These are phyloP conservation scores for Limnephilus marmoratus DNA, from an alignment of 2,888 invertebrate genomes.

Conservation along the genomic window DNA sequence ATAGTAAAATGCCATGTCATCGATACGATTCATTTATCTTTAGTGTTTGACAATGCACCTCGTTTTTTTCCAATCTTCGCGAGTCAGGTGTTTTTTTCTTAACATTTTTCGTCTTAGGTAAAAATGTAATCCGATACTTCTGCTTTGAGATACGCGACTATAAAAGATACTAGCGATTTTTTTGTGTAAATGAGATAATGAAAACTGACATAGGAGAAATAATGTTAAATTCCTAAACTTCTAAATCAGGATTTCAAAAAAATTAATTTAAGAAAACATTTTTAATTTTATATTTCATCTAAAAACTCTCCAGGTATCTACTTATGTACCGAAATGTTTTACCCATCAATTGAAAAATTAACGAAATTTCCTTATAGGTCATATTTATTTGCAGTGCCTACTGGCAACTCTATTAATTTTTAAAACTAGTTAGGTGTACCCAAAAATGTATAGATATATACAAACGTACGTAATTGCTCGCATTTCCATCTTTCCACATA, in stretches of 20 bases:
- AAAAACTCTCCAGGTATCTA: too few relatives aligned
- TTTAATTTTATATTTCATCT: too few relatives aligned
- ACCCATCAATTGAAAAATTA: too few relatives aligned
- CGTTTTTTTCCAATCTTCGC: background rate
- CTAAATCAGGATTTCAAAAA: background rate
- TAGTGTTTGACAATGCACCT: slow-evolving; percentile 1
- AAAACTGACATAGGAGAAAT: background rate
- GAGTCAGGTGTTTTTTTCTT: background rate
- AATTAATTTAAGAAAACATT: too few relatives aligned
- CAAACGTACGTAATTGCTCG: too few relatives aligned
- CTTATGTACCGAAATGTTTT: too few relatives aligned
- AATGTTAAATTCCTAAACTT: background rate
- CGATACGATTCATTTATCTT: slow-evolving; percentile 9
- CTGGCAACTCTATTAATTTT: too few relatives aligned
- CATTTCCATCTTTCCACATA: too few relatives aligned
- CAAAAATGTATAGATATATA: too few relatives aligned
- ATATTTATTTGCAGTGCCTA: too few relatives aligned
- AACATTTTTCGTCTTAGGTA: background rate
- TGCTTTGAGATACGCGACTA: background rate
- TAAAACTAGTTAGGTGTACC: too few relatives aligned
- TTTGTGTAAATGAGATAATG: slow-evolving; percentile 3
- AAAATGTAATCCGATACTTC: slow-evolving; percentile 10
- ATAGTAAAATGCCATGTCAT: background rate
- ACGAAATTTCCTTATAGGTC: too few relatives aligned
- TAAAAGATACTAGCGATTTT: background rate